Evolutionary conservation across 1,140 invertebrate genomes (phyloP).

Genomic region (Callitettix versicolor): DNA sequence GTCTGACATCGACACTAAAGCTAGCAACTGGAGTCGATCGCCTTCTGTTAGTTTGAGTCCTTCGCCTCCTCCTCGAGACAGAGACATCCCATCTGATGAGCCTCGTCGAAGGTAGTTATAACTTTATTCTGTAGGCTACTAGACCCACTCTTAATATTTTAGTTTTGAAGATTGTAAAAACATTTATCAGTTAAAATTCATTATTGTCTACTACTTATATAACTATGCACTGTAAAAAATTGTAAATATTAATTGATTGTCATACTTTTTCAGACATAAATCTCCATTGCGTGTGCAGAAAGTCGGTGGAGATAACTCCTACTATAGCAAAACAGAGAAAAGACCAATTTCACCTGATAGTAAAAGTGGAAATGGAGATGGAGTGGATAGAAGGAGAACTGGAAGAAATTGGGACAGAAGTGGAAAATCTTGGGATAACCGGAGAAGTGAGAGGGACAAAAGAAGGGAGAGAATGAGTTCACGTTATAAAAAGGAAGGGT

Average conservation of each 20-base stretch:
- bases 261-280: constrained; percentile 1
- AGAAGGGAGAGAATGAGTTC: constrained; percentile 19
- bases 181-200: too few relatives aligned
- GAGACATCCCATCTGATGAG: neutral
- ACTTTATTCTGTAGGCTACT: too few relatives aligned
- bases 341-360: neutral
- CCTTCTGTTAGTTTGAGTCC: constrained; percentile 13
- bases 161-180: too few relatives aligned
- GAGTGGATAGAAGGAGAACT: neutral
- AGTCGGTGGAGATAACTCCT: neutral
- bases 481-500: neutral
- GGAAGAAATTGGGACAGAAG: constrained; percentile 2
- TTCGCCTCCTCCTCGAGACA: constrained; percentile 4
- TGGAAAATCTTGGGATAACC: constrained; percentile 12
- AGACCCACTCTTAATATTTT: too few relatives aligned
- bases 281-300: neutral
- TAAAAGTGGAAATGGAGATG: neutral
- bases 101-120: neutral
- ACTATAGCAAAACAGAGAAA: neutral
- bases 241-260: too few relatives aligned
- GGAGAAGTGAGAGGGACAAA: constrained; percentile 20
- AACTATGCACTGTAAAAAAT: too few relatives aligned
- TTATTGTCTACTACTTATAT: too few relatives aligned
- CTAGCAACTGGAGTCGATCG: neutral
- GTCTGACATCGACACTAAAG: neutral